Evolutionary conservation across 2,113 vertebrate genomes (phyloP).

Genomic region (Heliornis fulica): DNA sequence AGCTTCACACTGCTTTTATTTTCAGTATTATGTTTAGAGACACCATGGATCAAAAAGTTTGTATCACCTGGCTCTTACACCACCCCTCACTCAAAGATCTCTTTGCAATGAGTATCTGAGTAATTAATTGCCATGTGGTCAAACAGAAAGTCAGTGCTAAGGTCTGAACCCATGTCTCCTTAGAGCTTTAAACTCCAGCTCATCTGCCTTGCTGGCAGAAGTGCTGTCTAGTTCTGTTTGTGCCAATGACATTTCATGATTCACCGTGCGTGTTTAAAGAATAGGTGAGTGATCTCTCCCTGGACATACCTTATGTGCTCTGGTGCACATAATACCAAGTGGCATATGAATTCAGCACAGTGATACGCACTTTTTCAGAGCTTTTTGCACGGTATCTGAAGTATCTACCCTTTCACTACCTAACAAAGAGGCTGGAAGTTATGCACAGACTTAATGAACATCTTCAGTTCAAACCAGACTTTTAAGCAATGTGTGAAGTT

Average conservation of each 20-base stretch:
- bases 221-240: slow-evolving; percentile 1
- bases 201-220: neutral
- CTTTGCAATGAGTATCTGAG: neutral
- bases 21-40: neutral
- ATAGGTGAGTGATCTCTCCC: slow-evolving; percentile 41
- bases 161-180: neutral
- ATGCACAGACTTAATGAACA: neutral
- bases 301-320: slow-evolving; percentile 62
- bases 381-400: neutral
- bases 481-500: neutral
- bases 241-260: slow-evolving; percentile 23
- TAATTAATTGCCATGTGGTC: neutral
- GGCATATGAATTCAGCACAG: slow-evolving; percentile 35
- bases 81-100: neutral
- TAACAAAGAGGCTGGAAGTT: neutral
- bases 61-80: neutral
- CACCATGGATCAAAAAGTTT: neutral
- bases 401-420: slow-evolving; percentile 29
- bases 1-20: neutral
- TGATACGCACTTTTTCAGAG: slow-evolving; percentile 9
- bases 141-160: neutral
- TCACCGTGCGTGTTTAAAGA: slow-evolving; percentile 50
- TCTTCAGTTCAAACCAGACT: neutral
- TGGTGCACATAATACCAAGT: slow-evolving; percentile 53
- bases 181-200: neutral